Evolutionary conservation across 2,113 vertebrate genomes (phyloP), one percentile per base, ranked within the genome.

Genomic region (Clarias batrachus): DNA sequence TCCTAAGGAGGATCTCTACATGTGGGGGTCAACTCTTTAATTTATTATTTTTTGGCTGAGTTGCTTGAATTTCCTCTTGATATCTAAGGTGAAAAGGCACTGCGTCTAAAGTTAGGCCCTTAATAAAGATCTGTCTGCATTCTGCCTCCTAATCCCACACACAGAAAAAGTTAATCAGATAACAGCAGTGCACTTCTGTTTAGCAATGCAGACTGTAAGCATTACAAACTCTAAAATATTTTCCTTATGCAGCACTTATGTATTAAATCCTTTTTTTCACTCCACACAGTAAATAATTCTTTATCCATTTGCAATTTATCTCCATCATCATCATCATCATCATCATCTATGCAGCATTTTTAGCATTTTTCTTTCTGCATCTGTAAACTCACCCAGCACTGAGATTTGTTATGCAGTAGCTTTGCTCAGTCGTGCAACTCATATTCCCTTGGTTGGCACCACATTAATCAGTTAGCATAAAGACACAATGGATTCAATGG

Each of bases 361-460:
- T 73, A 23, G 27, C 66, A 54, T 81, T 48, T 65, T 77, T 76
- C 19, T 80, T 79, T 76, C 48, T 63, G 66, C 12, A 33, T 25
- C 68, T 81, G 41, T 52, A 79, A 52, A 76, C 56, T 71, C 19
- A 21, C 57, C 77, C 52, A 81, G 60, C 21, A 56, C 48, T 63
- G 56, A 77, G 71, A 74, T 87, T 89, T 81, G 60, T 81, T 82
- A 62, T 82, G 85, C 83, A 84, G 88, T 84, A 81, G 60, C 82
- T 86, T 85, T 82, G 79, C 65, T 82, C 73, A 62, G 48, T 78
- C 52, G 54, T 77, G 82, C 66, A 84, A 82, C 77, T 85, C 12
- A 80, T 81, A 78, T 73, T 86, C 86, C 70, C 81, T 80, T 54
- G 25, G 81, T 68, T 54, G 54, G 19, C 73, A 68, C 78, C 80